Evolutionary conservation across 2,797 vertebrate genomes (phyloP), one percentile per base, ranked within the genome.

Genomic region (Champsocephalus gunnari): DNA sequence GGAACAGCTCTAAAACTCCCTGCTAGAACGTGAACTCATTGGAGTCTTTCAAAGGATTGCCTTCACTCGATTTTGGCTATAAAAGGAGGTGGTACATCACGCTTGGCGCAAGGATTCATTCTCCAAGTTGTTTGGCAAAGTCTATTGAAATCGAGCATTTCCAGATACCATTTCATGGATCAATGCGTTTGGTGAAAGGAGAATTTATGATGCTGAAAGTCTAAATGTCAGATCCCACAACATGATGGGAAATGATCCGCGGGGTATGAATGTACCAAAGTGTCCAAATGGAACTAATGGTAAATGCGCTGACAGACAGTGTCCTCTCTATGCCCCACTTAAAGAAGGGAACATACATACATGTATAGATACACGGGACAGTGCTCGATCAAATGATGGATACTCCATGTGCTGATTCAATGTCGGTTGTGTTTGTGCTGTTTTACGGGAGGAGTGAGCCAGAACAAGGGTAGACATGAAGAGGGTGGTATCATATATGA

Each of bases 401-500:
- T 66, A 49, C 63, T 73, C 58, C 59, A 59, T 60, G 19, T 50
- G 21, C 34, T 32, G 41, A 43, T 70, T 66, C 54, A 1, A 11
- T 71, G 58, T 74, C 61, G 66, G 38, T 21, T 56, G 10, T 45
- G 38, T 49, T 80, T 55, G 61, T 16, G 16, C 9, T 34, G 14
- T 56, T 79, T 78, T 43, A 48, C 54, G 45, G 32, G 59, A 41
- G 49, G 47, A 51, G 43, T 67, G 57, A 51, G 45, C 63, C 57
- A 43, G 71, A 69, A 68, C 57, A 44, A 66, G 28, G 24, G 47
- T 60, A 45, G 69, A 59, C 66, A 60, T 60, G 60, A 53, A 66
- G 24, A 38, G 59, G 50, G 53, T 41, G 9, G 12, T 8, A 76
- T 78, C 71, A 57, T 79, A 76, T 73, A 76, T 73, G 74, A 88